Percentiles rank a stretch among this genome's conserved stretches.
Evolutionary conservation across 2,797 vertebrate genomes (phyloP).

Genomic region (Salmo trutta): DNA sequence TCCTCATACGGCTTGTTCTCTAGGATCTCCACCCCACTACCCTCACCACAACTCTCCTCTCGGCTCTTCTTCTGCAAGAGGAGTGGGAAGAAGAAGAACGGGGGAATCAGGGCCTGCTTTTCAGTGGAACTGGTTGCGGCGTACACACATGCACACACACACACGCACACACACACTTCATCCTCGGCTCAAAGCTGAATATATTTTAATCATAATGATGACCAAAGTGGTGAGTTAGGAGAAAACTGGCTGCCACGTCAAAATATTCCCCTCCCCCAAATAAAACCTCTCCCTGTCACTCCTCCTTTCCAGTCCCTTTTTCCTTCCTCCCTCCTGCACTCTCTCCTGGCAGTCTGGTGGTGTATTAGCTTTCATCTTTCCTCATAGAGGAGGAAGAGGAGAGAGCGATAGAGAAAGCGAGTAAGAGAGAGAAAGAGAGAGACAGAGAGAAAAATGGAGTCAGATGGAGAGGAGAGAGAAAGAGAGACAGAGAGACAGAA

Average conservation of each 20-base stretch:
- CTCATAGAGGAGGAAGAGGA: background rate
- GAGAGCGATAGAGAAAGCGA: background rate
- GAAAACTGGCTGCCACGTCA: background rate
- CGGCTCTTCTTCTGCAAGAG: constrained; percentile 92
- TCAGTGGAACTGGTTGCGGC: background rate
- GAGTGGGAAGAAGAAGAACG: background rate
- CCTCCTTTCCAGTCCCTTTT: background rate
- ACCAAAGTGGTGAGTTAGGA: background rate
- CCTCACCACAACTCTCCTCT: constrained; percentile 87
- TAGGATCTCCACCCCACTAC: constrained; percentile 96
- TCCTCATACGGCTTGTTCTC: constrained; percentile 80
- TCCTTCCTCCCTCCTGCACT: background rate
- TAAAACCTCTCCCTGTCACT: background rate
- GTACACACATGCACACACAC: background rate
- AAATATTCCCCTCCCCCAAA: background rate
- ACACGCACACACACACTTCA: too few species aligned
- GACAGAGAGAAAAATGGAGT: background rate
- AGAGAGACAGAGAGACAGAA: background rate
- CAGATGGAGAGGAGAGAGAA: background rate
- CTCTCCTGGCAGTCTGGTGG: constrained; percentile 56
- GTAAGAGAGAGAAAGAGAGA: background rate
- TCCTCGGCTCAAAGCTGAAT: background rate
- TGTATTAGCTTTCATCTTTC: background rate
- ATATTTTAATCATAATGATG: background rate
- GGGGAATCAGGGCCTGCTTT: constrained; percentile 35